Percentiles rank a stretch among this genome's conserved stretches.
These are phyloP conservation scores for Microcebus murinus DNA, from an alignment of 2,113 vertebrate genomes.

Conservation along the genomic window DNA sequence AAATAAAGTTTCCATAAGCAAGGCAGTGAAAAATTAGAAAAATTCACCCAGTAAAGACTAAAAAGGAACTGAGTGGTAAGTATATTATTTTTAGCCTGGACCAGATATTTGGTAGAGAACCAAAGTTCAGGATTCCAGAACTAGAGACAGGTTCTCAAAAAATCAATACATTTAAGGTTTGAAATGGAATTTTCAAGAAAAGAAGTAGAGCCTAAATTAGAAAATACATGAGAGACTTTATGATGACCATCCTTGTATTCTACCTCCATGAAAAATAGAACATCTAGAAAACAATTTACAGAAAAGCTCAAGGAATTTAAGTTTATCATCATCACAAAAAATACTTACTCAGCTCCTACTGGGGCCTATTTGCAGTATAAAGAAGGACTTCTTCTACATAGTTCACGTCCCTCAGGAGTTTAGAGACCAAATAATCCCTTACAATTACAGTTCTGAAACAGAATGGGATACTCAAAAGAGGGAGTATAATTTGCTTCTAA, in stretches of 20 bases:
- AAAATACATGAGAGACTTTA: neutral
- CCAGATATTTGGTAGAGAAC: neutral
- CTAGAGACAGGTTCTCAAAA: neutral
- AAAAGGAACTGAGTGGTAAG: neutral
- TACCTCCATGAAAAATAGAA: slow-evolving; percentile 21
- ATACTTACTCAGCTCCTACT: neutral
- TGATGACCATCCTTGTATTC: neutral
- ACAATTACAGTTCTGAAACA: neutral
- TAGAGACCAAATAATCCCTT: neutral
- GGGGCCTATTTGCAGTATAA: neutral
- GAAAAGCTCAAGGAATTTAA: neutral
- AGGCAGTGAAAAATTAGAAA: neutral
- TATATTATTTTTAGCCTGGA: neutral
- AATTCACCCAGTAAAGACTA: neutral
- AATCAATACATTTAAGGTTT: neutral
- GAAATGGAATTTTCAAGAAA: neutral
- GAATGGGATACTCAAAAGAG: neutral
- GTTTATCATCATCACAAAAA: neutral
- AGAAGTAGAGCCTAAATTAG: neutral
- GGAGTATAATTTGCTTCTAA: neutral
- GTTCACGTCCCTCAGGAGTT: neutral
- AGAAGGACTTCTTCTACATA: neutral
- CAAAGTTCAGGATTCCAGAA: neutral
- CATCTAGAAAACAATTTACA: neutral
- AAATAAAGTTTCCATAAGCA: neutral